Percentiles rank a stretch among this genome's conserved stretches.
phyloP scores from a whole-genome alignment of 2,113 vertebrate genomes.

The Xiphophorus maculatus region DNA sequence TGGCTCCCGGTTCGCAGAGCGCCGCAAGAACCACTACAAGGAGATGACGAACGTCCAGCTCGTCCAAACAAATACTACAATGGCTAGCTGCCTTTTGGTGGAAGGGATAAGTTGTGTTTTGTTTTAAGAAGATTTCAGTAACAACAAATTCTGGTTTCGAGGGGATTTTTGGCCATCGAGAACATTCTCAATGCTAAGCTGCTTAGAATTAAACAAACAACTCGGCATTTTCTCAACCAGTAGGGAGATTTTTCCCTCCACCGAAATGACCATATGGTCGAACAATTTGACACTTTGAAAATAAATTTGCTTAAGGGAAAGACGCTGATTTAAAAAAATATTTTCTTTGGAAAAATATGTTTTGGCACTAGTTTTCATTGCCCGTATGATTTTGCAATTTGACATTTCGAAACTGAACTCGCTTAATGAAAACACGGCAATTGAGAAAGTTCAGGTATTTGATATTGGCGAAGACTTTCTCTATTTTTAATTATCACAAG shows the following conservation, averaged over 20 bases:
- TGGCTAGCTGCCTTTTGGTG: not conserved
- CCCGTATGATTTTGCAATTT: too few relatives aligned
- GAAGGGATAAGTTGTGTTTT: not conserved
- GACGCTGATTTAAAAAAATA: too few relatives aligned
- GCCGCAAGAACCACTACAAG: constrained; percentile 14
- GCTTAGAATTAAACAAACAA: not conserved
- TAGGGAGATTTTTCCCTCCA: not conserved
- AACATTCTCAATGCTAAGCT: not conserved
- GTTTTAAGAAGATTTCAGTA: not conserved
- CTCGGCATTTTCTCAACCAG: not conserved
- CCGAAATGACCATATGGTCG: too few relatives aligned
- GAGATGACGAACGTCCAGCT: not conserved
- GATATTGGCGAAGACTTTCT: too few relatives aligned
- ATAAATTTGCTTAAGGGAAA: too few relatives aligned
- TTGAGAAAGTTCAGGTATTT: too few relatives aligned
- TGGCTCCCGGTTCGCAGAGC: not conserved
- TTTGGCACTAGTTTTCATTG: too few relatives aligned
- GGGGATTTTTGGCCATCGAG: not conserved
- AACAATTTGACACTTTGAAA: too few relatives aligned
- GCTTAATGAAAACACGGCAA: too few relatives aligned
- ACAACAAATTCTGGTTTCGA: not conserved
- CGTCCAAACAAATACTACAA: not conserved
- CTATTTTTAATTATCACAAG: too few relatives aligned
- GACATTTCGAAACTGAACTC: too few relatives aligned
- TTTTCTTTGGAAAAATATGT: too few relatives aligned